Evolutionary conservation across 2,113 vertebrate species (phyloP), one percentile per base, ranked within the genome.

Genomic region (Psophia crepitans): DNA sequence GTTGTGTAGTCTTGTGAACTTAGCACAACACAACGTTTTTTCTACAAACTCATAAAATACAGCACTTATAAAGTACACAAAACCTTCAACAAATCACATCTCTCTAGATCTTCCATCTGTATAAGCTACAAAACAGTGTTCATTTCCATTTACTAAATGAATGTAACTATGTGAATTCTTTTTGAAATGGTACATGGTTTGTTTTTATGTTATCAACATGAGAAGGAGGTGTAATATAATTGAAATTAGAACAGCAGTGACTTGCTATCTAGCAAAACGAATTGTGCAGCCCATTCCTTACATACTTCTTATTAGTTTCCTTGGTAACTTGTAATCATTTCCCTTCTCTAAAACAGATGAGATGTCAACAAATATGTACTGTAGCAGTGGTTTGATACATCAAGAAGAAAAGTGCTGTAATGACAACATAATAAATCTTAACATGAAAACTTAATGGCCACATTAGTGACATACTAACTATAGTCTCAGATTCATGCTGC

Each of bases 301-400:
- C 95, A 96, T 79, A 94, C 57, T 94, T 86, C 96, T 97, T 96
- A 97, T 97, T 97, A 97, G 97, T 98, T 96, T 97, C 98, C 97
- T 97, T 98, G 97, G 97, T 95, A 98, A 98, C 96, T 74, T 87
- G 88, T 96, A 97, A 98, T 97, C 96, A 92, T 96, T 98, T 97
- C 90, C 97, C 97, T 97, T 97, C 86, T 84, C 88, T 96, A 96
- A 98, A 98, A 98, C 94, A 98, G 97, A 98, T 97, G 97, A 97
- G 96, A 98, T 98, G 96, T 96, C 98, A 98, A 97, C 97, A 98
- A 97, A 97, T 97, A 97, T 87, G 91, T 66, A 93, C 70, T 75
- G 39, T 90, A 96, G 94, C 94, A 97, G 94, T 77, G 81, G 94
- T 78, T 97, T 96, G 97, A 97, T 97, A 95, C 91, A 97, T 97